These are phyloP conservation scores for Alethe diademata DNA, from an alignment of 2,113 vertebrate species.

Conservation along the genomic window DNA sequence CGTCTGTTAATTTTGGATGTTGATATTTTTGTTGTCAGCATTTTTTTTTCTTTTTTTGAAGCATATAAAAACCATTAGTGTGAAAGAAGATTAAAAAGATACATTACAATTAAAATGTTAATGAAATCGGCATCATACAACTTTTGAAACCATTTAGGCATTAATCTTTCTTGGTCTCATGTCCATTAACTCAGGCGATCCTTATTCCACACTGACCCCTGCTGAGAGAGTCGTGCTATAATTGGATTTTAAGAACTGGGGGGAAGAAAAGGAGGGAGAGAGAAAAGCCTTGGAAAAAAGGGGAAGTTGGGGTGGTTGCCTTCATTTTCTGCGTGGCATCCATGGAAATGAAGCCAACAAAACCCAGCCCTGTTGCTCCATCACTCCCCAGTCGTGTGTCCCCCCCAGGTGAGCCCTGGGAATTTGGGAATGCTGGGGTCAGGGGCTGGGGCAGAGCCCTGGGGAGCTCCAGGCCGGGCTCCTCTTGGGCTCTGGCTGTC, in stretches of 20 bases:
- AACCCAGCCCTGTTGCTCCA: background rate
- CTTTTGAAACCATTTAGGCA: slow-evolving; percentile 69
- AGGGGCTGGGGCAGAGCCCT: background rate
- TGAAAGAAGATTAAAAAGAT: slow-evolving; percentile 79
- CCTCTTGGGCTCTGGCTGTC: background rate
- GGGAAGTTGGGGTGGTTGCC: background rate
- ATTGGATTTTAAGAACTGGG: slow-evolving; percentile 69
- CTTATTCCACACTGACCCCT: slow-evolving; percentile 78
- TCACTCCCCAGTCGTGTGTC: accelerated
- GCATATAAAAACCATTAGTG: slow-evolving; percentile 73
- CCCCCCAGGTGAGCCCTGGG: background rate
- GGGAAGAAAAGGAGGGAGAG: background rate
- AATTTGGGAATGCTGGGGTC: accelerated
- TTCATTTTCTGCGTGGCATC: background rate
- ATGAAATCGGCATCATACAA: slow-evolving; percentile 73
- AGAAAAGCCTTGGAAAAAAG: background rate
- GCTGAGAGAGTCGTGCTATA: slow-evolving; percentile 74
- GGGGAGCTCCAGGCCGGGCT: background rate
- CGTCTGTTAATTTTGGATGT: slow-evolving; percentile 66
- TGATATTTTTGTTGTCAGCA: slow-evolving; percentile 77
- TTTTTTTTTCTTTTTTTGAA: slow-evolving; percentile 18
- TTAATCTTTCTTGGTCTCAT: slow-evolving; percentile 64
- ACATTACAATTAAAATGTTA: slow-evolving; percentile 83
- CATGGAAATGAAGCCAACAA: accelerated
- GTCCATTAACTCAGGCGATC: slow-evolving; percentile 64